These are phyloP conservation scores for Tipula lateralis DNA, from an alignment of 2,888 invertebrate genomes.

Conservation along the genomic window DNA sequence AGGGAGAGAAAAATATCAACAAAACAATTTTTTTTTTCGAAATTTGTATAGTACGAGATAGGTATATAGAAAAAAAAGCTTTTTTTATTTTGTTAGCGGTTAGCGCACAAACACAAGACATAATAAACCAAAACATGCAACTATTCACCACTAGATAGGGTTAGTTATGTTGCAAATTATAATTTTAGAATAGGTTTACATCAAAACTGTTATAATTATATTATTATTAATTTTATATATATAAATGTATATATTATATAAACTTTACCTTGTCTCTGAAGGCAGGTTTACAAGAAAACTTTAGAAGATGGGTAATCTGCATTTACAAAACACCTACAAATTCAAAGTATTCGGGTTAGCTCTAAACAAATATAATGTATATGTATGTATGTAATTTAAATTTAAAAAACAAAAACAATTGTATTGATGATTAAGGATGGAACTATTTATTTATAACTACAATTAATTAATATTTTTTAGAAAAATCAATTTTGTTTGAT, in stretches of 20 bases:
- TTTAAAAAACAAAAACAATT: neutral
- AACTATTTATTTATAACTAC: neutral
- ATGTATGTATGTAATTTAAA: neutral
- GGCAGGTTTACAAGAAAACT: conserved; percentile 31
- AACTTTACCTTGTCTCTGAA: conserved; percentile 33
- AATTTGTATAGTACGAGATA: neutral
- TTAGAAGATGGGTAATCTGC: conserved; percentile 39
- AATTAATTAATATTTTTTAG: neutral
- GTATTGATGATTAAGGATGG: neutral
- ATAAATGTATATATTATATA: neutral
- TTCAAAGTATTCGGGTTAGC: conserved; percentile 36
- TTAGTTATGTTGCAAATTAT: neutral
- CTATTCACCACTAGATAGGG: neutral
- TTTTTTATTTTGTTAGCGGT: neutral
- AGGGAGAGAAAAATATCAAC: neutral
- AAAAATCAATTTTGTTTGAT: neutral
- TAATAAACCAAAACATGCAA: neutral
- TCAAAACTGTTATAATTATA: neutral
- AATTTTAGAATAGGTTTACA: neutral
- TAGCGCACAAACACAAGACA: neutral
- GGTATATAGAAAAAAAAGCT: neutral
- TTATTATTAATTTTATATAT: neutral
- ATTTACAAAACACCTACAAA: conserved; percentile 49
- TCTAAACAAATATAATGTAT: conserved; percentile 29
- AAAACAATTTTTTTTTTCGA: neutral